phyloP scores from a whole-genome alignment of 1,140 invertebrate genomes.

The Microplitis mediator region DNA sequence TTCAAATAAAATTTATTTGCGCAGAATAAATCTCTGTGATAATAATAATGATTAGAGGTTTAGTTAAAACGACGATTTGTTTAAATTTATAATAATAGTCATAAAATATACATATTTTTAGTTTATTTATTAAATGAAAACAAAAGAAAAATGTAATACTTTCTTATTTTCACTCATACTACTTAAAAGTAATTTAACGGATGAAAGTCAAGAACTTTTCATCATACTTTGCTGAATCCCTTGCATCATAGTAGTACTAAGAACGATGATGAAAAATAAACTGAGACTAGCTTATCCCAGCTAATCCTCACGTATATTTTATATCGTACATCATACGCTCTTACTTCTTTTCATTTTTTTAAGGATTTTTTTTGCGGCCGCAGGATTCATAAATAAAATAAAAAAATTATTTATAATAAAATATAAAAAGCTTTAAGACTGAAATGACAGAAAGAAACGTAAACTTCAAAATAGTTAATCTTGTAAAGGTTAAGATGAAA shows the following conservation, averaged over 20 bases:
- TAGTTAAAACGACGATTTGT: too few relatives aligned
- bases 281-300: constrained; percentile 13
- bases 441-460: background rate
- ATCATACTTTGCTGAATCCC: background rate
- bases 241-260: background rate
- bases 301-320: constrained; percentile 15
- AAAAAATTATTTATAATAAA: background rate
- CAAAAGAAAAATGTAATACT: too few relatives aligned
- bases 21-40: too few relatives aligned
- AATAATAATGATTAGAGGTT: too few relatives aligned
- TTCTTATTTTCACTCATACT: too few relatives aligned
- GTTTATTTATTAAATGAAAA: too few relatives aligned
- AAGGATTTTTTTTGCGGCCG: background rate
- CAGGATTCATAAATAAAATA: background rate
- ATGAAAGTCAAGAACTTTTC: background rate
- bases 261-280: constrained; percentile 19
- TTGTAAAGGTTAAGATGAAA: too few relatives aligned
- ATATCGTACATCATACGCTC: background rate
- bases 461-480: too few relatives aligned
- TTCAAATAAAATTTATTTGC: too few relatives aligned
- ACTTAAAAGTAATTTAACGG: too few relatives aligned
- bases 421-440: background rate
- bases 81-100: too few relatives aligned
- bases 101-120: too few relatives aligned
- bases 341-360: background rate